These are phyloP conservation scores for Cryptocheilus praepositus DNA, from an alignment of 2,888 invertebrate genomes.

Conservation along the genomic window DNA sequence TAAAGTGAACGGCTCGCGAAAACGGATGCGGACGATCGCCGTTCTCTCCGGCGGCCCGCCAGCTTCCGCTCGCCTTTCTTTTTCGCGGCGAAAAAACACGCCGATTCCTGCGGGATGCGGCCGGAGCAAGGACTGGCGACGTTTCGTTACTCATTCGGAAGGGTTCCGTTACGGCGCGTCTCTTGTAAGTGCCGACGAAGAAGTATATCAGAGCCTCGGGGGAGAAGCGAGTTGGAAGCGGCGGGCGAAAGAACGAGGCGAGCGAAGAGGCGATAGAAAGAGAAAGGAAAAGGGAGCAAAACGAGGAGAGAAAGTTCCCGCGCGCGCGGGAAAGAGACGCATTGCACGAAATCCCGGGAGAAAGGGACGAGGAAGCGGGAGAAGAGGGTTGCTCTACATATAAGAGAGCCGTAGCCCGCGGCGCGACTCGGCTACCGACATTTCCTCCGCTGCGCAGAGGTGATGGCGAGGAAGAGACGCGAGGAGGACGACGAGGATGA, in stretches of 20 bases:
- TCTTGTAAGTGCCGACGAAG: conserved; percentile 20
- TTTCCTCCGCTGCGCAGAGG: conserved; percentile 33
- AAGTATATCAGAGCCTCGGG: conserved; percentile 36
- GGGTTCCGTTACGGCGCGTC: conserved; percentile 39
- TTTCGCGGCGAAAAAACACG: too few relatives aligned
- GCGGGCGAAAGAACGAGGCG: not conserved
- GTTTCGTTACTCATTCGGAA: conserved; percentile 28
- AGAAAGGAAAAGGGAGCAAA: not conserved
- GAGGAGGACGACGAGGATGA: conserved; percentile 23
- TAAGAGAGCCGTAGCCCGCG: conserved; percentile 62
- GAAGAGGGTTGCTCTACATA: conserved; percentile 56
- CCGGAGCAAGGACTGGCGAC: too few relatives aligned
- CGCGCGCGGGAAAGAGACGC: not conserved
- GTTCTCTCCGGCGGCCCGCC: too few relatives aligned
- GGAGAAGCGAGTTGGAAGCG: conserved; percentile 30
- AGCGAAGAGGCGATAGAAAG: not conserved
- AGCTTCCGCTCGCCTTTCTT: too few relatives aligned
- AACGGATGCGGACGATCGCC: too few relatives aligned
- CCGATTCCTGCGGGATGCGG: too few relatives aligned
- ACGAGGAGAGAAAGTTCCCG: not conserved
- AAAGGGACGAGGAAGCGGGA: conserved; percentile 10
- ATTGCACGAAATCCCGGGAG: conserved; percentile 2
- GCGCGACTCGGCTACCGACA: conserved; percentile 64
- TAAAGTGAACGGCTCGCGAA: too few relatives aligned
- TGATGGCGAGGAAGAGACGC: conserved; percentile 31